Evolutionary conservation across 2,888 invertebrate genomes (phyloP), one percentile per base, ranked within the genome.

Genomic region (Sesia bembeciformis): DNA sequence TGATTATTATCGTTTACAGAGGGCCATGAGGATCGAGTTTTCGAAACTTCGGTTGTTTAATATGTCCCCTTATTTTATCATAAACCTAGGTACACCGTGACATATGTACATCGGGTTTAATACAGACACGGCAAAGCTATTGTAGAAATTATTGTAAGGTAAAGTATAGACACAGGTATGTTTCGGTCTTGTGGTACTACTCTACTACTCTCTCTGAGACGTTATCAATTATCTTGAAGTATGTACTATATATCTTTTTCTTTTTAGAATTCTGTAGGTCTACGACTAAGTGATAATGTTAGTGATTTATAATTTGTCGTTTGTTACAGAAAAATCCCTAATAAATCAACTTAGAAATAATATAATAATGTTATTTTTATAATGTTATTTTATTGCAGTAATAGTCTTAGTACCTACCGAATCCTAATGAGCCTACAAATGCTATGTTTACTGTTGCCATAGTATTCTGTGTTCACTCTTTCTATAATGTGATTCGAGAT

Each of bases 1-100:
- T 46, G 7, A 62, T 65, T 67, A 70, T 73, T 79, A 72, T 77
- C 74, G 74, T 78, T 46, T 78, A 75, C 80, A 78, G 79, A 76
- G 66, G 68, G 65, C 70, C 66, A 65, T 46, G 58, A 65, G 67
- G 59, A 63, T 62, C 59, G 61, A 58, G 56, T 66, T 66, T 62
- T 62, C 59, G 58, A 63, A 62, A 62, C 65, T 60, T 60, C 67
- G 61, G 60, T 46, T 46, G 46, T 46, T n/a, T 46, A 46, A 8
- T 8, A 41, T 46, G 46, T 8, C 46, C 8, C 46, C 46, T 46
- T 46, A 23, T 46, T 46, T 46, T 46, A 0, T 46, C 7, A 46
- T 46, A 7, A 46, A 46, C 23, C 23, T 46, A 46, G 46, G 46
- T n/a, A 46, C 46, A 46, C 46, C 46, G 46, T 46, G 8, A 8